phyloP scores from a whole-genome alignment of 2,113 vertebrate species.

The Syngnathus typhle region DNA sequence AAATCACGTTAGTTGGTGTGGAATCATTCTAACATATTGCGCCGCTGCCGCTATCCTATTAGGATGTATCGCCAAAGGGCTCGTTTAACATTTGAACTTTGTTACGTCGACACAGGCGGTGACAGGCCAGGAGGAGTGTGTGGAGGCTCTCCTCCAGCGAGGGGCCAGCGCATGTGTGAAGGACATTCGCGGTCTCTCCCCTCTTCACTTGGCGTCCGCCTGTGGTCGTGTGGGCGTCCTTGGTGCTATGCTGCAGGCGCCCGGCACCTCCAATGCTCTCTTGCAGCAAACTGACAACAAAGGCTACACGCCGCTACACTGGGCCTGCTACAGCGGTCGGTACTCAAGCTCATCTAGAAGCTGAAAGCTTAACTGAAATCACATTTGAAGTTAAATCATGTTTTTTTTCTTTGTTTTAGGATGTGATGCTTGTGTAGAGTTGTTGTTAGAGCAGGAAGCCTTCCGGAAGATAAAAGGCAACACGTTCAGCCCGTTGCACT shows the following conservation, averaged over 20 bases:
- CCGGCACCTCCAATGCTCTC: conserved; percentile 63
- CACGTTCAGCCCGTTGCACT: conserved; percentile 93
- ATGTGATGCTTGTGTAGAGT: conserved; percentile 93
- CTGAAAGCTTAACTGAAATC: background rate
- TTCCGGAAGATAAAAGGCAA: conserved; percentile 90
- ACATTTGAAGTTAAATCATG: background rate
- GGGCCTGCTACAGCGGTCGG: conserved; percentile 98
- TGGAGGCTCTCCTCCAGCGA: conserved; percentile 89
- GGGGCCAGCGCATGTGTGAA: conserved; percentile 78
- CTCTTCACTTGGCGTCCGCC: conserved; percentile 88
- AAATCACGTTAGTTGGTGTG: background rate
- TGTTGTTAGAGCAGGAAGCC: conserved; percentile 86
- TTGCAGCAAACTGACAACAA: conserved; percentile 83
- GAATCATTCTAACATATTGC: background rate
- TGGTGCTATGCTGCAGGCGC: conserved; percentile 82
- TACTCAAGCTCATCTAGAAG: conserved; percentile 44
- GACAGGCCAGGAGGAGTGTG: conserved; percentile 89
- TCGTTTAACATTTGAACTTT: background rate
- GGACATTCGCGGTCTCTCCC: conserved; percentile 83
- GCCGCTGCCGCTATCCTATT: too few relatives aligned
- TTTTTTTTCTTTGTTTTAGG: conserved; percentile 69
- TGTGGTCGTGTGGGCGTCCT: conserved; percentile 87
- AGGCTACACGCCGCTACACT: conserved; percentile 94
- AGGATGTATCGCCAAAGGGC: background rate
- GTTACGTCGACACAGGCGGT: conserved; percentile 75